Evolutionary conservation across 2,113 vertebrate species (phyloP), one percentile per base, ranked within the genome.

Genomic region (Periophthalmus modestus): DNA sequence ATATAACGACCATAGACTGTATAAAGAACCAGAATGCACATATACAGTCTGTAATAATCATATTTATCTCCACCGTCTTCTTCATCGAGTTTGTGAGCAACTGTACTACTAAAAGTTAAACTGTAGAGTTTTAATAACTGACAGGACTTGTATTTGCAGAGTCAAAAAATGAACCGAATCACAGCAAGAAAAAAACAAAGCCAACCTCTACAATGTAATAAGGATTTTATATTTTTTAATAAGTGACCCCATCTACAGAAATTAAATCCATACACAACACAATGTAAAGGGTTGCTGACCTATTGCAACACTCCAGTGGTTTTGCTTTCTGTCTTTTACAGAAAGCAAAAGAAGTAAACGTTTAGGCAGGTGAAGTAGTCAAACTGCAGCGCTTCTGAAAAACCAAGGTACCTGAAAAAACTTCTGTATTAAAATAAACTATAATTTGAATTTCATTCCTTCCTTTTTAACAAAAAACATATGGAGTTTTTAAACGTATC

Each of bases 61-160:
- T 43, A 43, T 43, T 43, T 43, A 10, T 43, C 39, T 9, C 39
- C 7, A 2, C 9, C 11, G 39, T 39, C 36, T 5, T 39, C 36
- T 39, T 39, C 36, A 39, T 39, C 7, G 28, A 28, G 36, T 39
- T 5, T 39, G 36, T 39, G 36, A 39, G 36, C 36, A 39, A 39
- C 5, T 39, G 7, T 39, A 39, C 36, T 39, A 5, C 2, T 39
- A 9, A 9, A 28, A 28, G 28, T 1, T 0, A 39, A 39, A 39
- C 36, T 39, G 3, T 58, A 93, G 87, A 94, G 85, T 81, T 69
- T 82, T 87, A 87, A 85, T 85, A 90, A 87, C 89, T 69, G 55
- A n/a, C n/a, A 79, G 71, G 0, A 28, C 28, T 28, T 28, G 3
- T 28, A 28, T 28, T 47, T 3, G 2, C 12, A 47, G 46, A 12